phyloP scores from a whole-genome alignment of 2,888 invertebrate species.

The Geophilus truncorum region DNA sequence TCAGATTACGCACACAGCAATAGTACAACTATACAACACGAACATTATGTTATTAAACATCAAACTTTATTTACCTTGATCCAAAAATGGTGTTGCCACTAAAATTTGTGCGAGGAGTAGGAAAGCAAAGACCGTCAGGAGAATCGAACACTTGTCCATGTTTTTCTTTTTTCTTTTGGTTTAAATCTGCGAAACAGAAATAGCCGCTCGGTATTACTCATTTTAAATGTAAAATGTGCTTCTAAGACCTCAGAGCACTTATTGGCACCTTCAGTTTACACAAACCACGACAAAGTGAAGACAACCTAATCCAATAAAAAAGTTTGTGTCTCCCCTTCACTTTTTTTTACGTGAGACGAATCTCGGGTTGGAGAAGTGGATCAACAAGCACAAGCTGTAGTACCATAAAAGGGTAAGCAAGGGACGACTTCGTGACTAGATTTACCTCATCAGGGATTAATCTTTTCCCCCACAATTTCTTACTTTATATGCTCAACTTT shows the following conservation, averaged over 20 bases:
- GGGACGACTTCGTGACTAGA: not conserved
- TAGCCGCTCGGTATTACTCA: not conserved
- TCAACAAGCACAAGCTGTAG: not conserved
- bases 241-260: not conserved
- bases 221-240: not conserved
- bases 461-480: not conserved
- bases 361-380: not conserved
- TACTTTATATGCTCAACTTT: not conserved
- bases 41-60: too few species aligned
- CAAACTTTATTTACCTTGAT: not conserved
- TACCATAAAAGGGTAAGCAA: not conserved
- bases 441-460: not conserved
- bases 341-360: not conserved
- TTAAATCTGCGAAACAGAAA: not conserved
- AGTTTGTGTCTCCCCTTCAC: not conserved
- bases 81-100: not conserved
- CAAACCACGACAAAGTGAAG: not conserved
- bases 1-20: too few species aligned
- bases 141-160: not conserved
- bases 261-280: not conserved
- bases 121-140: not conserved
- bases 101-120: slow-evolving; percentile 5
- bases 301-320: not conserved
- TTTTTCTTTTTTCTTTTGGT: not conserved
- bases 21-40: too few species aligned